Evolutionary conservation across 2,797 vertebrate species (phyloP), one percentile per base, ranked within the genome.

Genomic region (Coilia nasus): DNA sequence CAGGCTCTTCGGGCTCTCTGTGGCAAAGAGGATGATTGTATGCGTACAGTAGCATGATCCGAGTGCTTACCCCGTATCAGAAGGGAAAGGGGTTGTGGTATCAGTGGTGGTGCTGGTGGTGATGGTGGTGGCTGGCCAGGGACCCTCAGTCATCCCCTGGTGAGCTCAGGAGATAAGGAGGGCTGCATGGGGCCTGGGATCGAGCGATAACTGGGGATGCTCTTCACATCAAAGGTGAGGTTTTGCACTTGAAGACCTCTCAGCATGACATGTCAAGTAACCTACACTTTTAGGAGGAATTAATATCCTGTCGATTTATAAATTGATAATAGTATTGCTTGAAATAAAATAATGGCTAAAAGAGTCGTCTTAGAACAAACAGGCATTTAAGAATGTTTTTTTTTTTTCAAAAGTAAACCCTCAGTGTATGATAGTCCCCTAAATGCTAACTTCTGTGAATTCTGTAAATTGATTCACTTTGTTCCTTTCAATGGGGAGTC

Each of bases 1-100:
- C 71, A 78, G 71, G 9, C 71, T 9, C 11, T 31, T 4, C 0
- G 54, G 89, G 89, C 87, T 85, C 81, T 81, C 89, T 83, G 86
- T 88, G 88, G 71, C 41, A 84, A 86, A 91, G 86, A 88, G 86
- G 88, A 91, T 78, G 71, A 90, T 83, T 89, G 87, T 91, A 57
- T 81, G 90, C 88, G 90, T 57, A 47, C 3, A 10, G 4, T 47
- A 85, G 44, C 85, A 64, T 50, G 46, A 81, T 89, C 88, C 44
- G 41, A 47, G 83, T 85, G 86, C 86, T 90, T 90, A 87, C 90
- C 85, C 6, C 85, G 81, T 86, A 89, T 89, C 67, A 41, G 82
- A 82, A 23, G 59, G 35, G 86, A 44, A 41, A 31, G 41, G 19
- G 17, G 50, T 54, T 2, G 50, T 54, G 50, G 50, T 54, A 54